These are phyloP conservation scores for Drosophila ercepeae DNA, from an alignment of 1,140 invertebrate genomes.

Conservation along the genomic window DNA sequence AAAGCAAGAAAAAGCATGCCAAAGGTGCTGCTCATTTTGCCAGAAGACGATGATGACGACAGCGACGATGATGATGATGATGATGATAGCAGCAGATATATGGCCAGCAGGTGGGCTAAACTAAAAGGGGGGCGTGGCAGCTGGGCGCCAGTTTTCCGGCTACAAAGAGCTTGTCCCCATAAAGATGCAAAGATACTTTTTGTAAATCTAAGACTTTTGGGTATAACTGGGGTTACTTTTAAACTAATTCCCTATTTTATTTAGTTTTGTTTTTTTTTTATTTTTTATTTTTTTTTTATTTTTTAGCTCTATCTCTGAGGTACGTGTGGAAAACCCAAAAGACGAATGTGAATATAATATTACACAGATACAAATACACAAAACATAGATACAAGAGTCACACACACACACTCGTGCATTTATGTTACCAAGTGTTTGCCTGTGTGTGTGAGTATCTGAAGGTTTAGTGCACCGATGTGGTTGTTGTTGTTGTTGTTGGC, in stretches of 20 bases:
- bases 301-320: background rate
- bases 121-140: constrained; percentile 21
- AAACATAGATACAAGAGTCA: background rate
- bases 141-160: background rate
- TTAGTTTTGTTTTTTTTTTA: background rate
- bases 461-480: constrained; percentile 58
- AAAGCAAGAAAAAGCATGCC: constrained; percentile 22
- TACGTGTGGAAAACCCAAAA: constrained; percentile 28
- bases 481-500: constrained; percentile 38
- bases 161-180: background rate
- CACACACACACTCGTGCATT: background rate
- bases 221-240: no score
- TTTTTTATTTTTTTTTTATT: background rate
- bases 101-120: constrained; percentile 25
- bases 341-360: no score
- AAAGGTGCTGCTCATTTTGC: background rate
- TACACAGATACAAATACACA: constrained; percentile 2
- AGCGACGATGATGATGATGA: background rate
- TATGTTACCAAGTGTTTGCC: background rate
- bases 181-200: constrained; percentile 7
- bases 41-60: constrained; percentile 5
- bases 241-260: constrained; percentile 7
- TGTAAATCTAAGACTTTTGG: no score
- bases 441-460: constrained; percentile 51
- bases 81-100: constrained; percentile 28